phyloP scores from a whole-genome alignment of 1,140 invertebrate genomes.

The Listronotus bonariensis region DNA sequence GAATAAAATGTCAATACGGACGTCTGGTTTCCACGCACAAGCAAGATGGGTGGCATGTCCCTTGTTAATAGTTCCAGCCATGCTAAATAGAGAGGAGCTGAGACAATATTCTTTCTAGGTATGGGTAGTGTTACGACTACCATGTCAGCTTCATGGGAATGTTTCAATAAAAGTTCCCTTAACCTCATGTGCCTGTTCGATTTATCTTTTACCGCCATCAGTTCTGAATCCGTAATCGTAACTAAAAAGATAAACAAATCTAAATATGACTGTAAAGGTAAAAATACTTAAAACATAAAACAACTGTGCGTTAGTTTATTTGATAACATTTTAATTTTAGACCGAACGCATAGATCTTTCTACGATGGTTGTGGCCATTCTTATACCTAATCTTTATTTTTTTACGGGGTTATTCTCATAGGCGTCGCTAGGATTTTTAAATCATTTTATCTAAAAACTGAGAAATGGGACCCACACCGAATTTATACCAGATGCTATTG shows the following conservation, averaged over 20 bases:
- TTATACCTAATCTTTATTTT: no score
- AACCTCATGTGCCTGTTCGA: conserved; percentile 89
- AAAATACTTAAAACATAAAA: no score
- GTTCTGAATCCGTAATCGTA: conserved; percentile 79
- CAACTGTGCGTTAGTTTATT: no score
- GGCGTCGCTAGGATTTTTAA: no score
- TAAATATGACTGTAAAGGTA: no score
- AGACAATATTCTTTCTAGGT: conserved; percentile 86
- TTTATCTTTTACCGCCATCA: conserved; percentile 85
- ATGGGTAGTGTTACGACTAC: conserved; percentile 95
- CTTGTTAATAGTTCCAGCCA: conserved; percentile 92
- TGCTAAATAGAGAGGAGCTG: conserved; percentile 88
- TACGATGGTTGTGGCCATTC: no score
- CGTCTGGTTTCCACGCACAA: conserved; percentile 93
- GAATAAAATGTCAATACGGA: conserved; percentile 97
- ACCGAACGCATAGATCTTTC: no score
- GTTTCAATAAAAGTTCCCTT: conserved; percentile 82
- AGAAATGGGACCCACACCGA: no score
- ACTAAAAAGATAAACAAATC: conserved; percentile 56
- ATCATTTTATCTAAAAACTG: no score
- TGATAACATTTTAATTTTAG: no score
- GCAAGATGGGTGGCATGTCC: conserved; percentile 87
- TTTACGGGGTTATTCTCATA: no score
- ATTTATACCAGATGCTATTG: no score
- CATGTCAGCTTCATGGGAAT: conserved; percentile 83